These are phyloP conservation scores for Siderastrea siderea DNA, from an alignment of 92 coral and sea anemone genomes.

Conservation along the genomic window DNA sequence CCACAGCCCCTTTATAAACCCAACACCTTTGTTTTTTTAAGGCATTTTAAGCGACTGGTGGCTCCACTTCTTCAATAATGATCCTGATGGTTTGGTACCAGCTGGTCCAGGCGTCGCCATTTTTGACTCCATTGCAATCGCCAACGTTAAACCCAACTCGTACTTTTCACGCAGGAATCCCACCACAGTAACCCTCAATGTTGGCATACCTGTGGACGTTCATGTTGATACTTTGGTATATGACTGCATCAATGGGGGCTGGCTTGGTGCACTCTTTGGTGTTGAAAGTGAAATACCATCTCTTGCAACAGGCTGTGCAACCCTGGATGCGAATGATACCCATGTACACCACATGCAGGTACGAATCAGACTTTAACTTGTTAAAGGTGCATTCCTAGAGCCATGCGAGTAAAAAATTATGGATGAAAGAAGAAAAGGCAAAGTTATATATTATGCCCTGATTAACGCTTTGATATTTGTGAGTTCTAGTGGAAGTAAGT, in stretches of 20 bases:
- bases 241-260: not conserved
- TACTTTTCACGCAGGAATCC: not conserved
- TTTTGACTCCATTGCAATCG: not conserved
- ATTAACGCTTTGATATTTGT: too few species aligned
- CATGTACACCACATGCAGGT: conserved; percentile 1
- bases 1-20: not conserved
- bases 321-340: not conserved
- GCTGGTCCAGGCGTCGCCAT: not conserved
- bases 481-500: too few species aligned
- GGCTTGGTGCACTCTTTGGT: not conserved
- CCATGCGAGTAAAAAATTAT: not conserved
- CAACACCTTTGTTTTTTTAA: not conserved
- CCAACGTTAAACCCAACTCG: not conserved
- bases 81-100: not conserved
- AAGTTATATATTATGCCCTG: too few species aligned
- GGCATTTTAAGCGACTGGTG: not conserved
- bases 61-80: not conserved
- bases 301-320: not conserved
- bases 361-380: not conserved
- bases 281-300: conserved; percentile 5
- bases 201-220: not conserved
- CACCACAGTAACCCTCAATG: not conserved
- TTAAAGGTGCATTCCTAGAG: not conserved
- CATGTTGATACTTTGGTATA: not conserved
- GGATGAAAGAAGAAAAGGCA: too few species aligned